Evolutionary conservation across 2,797 vertebrate species (phyloP), one percentile per base, ranked within the genome.

Genomic region (Margarornis squamiger): DNA sequence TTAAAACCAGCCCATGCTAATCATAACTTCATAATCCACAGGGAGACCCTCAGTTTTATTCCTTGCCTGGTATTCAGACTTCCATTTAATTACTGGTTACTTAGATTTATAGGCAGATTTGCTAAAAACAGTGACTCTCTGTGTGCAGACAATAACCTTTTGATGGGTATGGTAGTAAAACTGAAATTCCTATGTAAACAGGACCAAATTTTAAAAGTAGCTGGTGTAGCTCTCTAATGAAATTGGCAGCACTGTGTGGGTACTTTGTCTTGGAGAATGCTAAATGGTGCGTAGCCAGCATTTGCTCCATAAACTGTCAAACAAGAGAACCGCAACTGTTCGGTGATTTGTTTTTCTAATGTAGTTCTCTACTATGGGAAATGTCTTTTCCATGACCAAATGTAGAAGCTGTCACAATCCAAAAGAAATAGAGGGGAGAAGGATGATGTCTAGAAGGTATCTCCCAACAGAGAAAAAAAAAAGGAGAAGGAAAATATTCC

Each of bases 81-180:
- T 85, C 77, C 67, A 88, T 96, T 97, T 97, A 97, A 97, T 96
- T 96, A 95, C 88, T 86, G 85, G 92, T 92, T 95, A 86, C 94
- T 93, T 95, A 97, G 94, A 93, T 96, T 89, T 89, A 95, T 88
- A 90, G 86, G 87, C 93, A 97, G 96, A 96, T 92, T 97, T 93
- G 81, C 93, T 95, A 93, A 96, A 97, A 94, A 96, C 84, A 96
- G 95, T 86, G 81, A 61, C 92, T 95, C 93, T 96, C 93, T 92
- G 54, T 92, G 87, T 96, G 93, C 91, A 97, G 95, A 95, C 93
- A 94, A 97, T 96, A 95, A 96, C 91, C 92, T 97, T 97, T 96
- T 97, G 96, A 97, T 96, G 93, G 86, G 93, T 90, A 78, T 51
- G 76, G 83, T 88, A 95, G 93, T 90, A 93, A 95, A 95, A 96